These are phyloP conservation scores for Macquaria ambigua DNA, from an alignment of 2,113 vertebrate genomes.

Conservation along the genomic window DNA sequence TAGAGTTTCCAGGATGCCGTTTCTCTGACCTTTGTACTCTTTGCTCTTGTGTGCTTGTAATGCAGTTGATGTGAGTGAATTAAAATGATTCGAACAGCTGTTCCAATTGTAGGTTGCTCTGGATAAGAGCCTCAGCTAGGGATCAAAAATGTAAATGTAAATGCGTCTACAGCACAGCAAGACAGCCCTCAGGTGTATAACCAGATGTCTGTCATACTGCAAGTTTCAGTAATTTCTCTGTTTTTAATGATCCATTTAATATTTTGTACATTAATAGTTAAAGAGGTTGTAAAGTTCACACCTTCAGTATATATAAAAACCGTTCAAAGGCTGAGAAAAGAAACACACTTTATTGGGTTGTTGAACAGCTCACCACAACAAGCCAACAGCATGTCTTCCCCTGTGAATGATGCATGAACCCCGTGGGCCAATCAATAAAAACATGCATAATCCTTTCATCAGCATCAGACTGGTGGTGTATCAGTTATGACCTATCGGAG, in stretches of 20 bases:
- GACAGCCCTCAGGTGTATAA: not conserved
- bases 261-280: not conserved
- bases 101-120: conserved; percentile 13
- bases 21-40: conserved; percentile 39
- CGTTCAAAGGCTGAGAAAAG: conserved; percentile 5
- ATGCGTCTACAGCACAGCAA: conserved; percentile 5
- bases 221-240: not conserved
- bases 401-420: conserved; percentile 38
- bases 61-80: conserved; percentile 29
- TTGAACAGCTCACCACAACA: conserved; percentile 33
- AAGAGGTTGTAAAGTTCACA: not conserved
- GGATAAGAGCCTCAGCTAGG: not conserved
- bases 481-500: conserved; percentile 34
- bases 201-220: not conserved
- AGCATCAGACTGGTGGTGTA: not conserved
- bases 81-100: conserved; percentile 48
- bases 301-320: not conserved
- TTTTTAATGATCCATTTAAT: not conserved
- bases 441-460: conserved; percentile 61
- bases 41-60: conserved; percentile 18
- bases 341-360: not conserved
- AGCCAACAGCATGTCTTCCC: not conserved
- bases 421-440: conserved; percentile 48
- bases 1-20: not conserved
- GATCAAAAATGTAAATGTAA: conserved; percentile 37